phyloP scores from a whole-genome alignment of 1,140 invertebrate genomes.

The Melanaphis sacchari region DNA sequence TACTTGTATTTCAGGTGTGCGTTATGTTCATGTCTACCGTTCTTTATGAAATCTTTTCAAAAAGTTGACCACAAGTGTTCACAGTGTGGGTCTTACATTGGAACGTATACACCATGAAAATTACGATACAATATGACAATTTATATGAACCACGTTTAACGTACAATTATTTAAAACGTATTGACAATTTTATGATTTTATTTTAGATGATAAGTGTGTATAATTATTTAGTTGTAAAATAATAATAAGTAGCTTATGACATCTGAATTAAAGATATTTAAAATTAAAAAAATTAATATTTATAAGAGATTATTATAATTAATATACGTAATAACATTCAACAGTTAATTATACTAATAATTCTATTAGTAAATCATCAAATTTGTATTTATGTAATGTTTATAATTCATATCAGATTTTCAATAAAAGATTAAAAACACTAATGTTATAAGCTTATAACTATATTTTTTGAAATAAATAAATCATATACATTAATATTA shows the following conservation, averaged over 20 bases:
- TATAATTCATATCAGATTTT: background rate
- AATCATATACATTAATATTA: background rate
- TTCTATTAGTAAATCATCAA: background rate
- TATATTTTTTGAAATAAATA: background rate
- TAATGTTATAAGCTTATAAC: background rate
- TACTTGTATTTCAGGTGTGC: background rate
- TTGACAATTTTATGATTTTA: background rate
- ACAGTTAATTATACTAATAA: background rate
- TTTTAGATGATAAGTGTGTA: background rate
- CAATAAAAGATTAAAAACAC: background rate
- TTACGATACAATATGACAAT: background rate
- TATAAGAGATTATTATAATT: background rate
- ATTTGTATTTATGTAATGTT: background rate
- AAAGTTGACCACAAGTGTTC: background rate
- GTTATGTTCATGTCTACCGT: slow-evolving; percentile 19
- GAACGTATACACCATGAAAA: background rate
- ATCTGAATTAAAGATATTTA: background rate
- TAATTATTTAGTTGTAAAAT: background rate
- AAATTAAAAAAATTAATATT: background rate
- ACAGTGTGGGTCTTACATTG: background rate
- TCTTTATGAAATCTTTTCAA: background rate
- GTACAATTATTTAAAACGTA: background rate
- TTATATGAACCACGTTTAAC: background rate
- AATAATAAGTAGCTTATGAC: background rate
- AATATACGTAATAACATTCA: background rate